A percentile compares a stretch with the other conserved stretches of the same genome.
Conservation (phyloP, 2,888 invertebrate genomes). For the Villa cingulata region DNA sequence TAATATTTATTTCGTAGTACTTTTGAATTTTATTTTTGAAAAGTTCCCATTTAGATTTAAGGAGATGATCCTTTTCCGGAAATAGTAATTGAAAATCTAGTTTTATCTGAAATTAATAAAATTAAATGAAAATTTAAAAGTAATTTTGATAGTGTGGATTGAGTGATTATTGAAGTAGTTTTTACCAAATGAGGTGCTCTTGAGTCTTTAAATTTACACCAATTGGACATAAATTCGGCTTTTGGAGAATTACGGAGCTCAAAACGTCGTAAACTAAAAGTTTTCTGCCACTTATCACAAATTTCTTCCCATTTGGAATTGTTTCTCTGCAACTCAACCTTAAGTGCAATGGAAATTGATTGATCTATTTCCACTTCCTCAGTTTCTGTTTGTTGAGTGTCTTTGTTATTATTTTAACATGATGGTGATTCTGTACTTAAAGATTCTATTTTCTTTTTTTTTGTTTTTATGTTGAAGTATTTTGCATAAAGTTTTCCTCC, state of each 20-base stretch:
- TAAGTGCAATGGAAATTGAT: background rate
- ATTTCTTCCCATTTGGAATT: background rate
- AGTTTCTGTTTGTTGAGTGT: no score
- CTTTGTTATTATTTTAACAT: no score
- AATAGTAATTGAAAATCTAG: background rate
- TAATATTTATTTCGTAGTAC: background rate
- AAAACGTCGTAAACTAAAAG: background rate
- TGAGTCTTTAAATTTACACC: background rate
- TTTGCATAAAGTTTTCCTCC: no score
- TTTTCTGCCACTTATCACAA: slow-evolving; percentile 4
- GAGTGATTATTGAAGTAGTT: no score
- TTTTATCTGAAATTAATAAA: background rate
- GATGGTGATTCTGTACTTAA: no score
- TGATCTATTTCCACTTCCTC: background rate
- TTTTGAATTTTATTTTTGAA: background rate
- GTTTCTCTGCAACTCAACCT: background rate
- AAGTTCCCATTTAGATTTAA: background rate
- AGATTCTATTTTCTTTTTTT: no score
- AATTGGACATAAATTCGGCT: background rate
- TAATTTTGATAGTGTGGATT: no score
- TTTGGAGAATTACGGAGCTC: background rate
- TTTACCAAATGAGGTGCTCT: no score
- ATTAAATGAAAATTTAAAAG: no score
- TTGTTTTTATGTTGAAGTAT: no score
- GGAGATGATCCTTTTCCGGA: background rate